phyloP scores from a whole-genome alignment of 2,888 invertebrate species.

The Geotrupes spiniger region DNA sequence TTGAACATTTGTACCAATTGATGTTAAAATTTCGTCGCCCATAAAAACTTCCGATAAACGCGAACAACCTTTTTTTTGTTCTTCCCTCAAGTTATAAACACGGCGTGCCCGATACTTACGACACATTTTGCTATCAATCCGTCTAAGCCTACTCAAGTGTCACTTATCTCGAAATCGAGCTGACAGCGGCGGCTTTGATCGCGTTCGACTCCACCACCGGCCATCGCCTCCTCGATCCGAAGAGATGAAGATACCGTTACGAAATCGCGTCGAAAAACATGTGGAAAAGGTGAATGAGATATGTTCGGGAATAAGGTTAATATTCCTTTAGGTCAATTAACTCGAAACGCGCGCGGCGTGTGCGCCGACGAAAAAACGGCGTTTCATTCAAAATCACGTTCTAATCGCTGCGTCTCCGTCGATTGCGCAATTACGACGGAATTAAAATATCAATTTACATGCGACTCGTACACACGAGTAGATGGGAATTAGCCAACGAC shows the following conservation, averaged over 20 bases:
- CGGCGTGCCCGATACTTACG: slow-evolving; percentile 31
- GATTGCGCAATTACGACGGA: too few species aligned
- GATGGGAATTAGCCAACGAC: too few species aligned
- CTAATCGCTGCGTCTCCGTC: too few species aligned
- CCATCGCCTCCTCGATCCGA: slow-evolving; percentile 28
- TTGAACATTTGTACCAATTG: too few species aligned
- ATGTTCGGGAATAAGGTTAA: slow-evolving; percentile 21
- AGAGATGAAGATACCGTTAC: slow-evolving; percentile 31
- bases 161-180: slow-evolving; percentile 34
- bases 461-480: too few species aligned
- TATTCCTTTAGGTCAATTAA: slow-evolving; percentile 14
- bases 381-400: too few species aligned
- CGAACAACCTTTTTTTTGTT: too few species aligned
- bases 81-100: not conserved
- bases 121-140: slow-evolving; percentile 36
- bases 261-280: slow-evolving; percentile 25
- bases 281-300: slow-evolving; percentile 27
- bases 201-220: slow-evolving; percentile 27
- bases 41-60: too few species aligned
- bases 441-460: too few species aligned
- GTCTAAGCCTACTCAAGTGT: slow-evolving; percentile 34
- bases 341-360: not conserved
- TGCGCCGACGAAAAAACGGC: too few species aligned
- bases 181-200: slow-evolving; percentile 34
- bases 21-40: too few species aligned